These are phyloP conservation scores for Atta texana DNA, from an alignment of 1,140 invertebrate genomes.

Conservation along the genomic window DNA sequence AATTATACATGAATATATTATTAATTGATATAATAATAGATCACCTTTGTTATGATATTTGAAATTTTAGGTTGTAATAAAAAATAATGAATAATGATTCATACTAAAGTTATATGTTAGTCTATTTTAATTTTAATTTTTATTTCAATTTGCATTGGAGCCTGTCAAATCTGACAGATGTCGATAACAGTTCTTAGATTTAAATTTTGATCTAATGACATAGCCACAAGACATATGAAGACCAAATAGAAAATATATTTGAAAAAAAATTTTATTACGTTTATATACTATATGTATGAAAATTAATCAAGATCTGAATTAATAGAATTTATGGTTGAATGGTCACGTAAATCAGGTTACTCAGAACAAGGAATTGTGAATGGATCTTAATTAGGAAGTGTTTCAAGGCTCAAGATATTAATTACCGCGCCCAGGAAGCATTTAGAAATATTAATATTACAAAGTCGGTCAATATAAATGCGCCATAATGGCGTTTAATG, in stretches of 20 bases:
- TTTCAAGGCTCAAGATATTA: slow-evolving; percentile 65
- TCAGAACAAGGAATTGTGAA: slow-evolving; percentile 39
- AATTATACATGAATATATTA: not conserved
- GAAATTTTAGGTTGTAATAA: not conserved
- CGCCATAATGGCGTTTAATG: slow-evolving; percentile 22
- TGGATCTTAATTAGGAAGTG: slow-evolving; percentile 69
- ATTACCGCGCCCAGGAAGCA: slow-evolving; percentile 61
- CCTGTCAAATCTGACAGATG: not conserved
- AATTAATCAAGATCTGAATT: slow-evolving; percentile 57
- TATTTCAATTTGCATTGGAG: not conserved
- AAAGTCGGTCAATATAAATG: slow-evolving; percentile 43
- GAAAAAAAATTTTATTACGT: not conserved
- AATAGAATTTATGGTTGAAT: slow-evolving; percentile 49
- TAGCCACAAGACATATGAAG: not conserved
- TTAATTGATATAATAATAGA: slow-evolving; percentile 6
- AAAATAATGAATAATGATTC: not conserved
- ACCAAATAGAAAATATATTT: not conserved
- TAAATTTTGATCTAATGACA: slow-evolving; percentile 2
- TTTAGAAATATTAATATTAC: slow-evolving; percentile 72
- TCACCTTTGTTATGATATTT: not conserved
- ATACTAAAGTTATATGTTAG: not conserved
- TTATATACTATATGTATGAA: slow-evolving; percentile 8
- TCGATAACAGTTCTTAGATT: not conserved
- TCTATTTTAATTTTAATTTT: not conserved
- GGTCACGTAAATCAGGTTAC: slow-evolving; percentile 22